Base-by-base conservation (phyloP, 1,140 invertebrate species). In the Orussus abietinus region DNA sequence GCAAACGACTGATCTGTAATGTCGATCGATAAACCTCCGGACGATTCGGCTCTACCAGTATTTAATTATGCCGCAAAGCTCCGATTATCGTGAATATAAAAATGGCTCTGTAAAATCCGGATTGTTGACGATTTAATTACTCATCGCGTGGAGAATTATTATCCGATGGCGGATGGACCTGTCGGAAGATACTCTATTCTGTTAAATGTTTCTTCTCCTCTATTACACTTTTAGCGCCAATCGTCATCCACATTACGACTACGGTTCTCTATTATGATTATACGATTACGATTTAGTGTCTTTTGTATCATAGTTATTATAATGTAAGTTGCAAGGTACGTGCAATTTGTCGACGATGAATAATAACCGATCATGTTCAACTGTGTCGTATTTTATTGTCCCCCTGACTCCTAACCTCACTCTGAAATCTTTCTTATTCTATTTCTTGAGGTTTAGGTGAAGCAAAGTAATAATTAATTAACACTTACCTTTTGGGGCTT, bases 321-420 rank as follows among this genome's bases (percentile, higher is more conserved):
- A 62, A 46, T 57, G 58, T 62, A 58, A 67, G 56, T 66, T 66
- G 57, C 57, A 54, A 64, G 41, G 52, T 64, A 67, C 51, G 55
- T 62, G 63, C 63, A 69, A 66, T 67, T 66, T 66, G 63, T 60
- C 53, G 62, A 67, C 58, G 62, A 66, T 62, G 57, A 69, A 67
- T 69, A 69, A 69, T 69, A 69, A 67, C 54, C 64, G 57, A 66
- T 64, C 59, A 66, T 67, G 66, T 69, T 67, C 63, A 67, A 65
- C n/a, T n/a, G n/a, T n/a, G n/a, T n/a, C n/a, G n/a, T n/a, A n/a
- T n/a, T n/a, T n/a, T n/a, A n/a, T n/a, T n/a, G n/a, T n/a, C n/a
- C n/a, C n/a, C n/a, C n/a, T n/a, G n/a, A n/a, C n/a, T n/a, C n/a
- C n/a, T n/a, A n/a, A n/a, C n/a, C n/a, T n/a, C n/a, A n/a, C n/a